Base-by-base conservation (phyloP, 2,797 vertebrate species). In the Philypnodon macrostomus region DNA sequence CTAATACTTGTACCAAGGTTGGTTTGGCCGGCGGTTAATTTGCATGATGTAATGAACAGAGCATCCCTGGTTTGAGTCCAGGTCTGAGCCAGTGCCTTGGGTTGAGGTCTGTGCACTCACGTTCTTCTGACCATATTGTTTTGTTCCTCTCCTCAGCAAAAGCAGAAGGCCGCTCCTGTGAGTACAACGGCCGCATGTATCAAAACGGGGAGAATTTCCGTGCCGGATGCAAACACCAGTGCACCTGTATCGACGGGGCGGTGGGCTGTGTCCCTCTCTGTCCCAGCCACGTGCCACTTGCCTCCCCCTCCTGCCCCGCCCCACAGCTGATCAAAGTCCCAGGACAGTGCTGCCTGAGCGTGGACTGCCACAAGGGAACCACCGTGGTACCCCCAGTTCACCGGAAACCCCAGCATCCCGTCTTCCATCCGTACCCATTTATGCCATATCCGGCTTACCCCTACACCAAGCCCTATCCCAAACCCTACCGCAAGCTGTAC, bases 191-290 rank as follows among this genome's bases (percentile, higher is more conserved):
- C 2, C 79, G 74, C 17, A 90, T 93, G 54, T 91, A 91, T 63
- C 92, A 92, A 58, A 92, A 90, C 0, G 90, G 92, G 0, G 91
- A 92, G 79, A 89, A 87, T 38, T 93, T 93, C 71, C 74, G 60
- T 0, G 90, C 89, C 0, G 91, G 89, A 17, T 93, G 92, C 68
- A 91, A 91, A 46, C 89, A 92, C 77, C 91, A 92, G 71, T 93
- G 92, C 70, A 91, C 88, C 39, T 93, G 92, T 55, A 90, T 92
- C n/a, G 91, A 93, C 1, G 92, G 92, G 0, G 90, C 90, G 0
- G 91, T 92, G 46, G 91, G 92, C 35, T 92, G 91, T 6, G 73
- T 87, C 53, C 87, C 89, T 5, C 87, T 93, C 2, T 93, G 91
- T 65, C 88, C 91, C 12, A 81, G 80, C 16, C 83, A 90, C 0